Evolutionary conservation across 2,888 invertebrate species (phyloP), one percentile per base, ranked within the genome.

Genomic region (Apamea monoglypha): DNA sequence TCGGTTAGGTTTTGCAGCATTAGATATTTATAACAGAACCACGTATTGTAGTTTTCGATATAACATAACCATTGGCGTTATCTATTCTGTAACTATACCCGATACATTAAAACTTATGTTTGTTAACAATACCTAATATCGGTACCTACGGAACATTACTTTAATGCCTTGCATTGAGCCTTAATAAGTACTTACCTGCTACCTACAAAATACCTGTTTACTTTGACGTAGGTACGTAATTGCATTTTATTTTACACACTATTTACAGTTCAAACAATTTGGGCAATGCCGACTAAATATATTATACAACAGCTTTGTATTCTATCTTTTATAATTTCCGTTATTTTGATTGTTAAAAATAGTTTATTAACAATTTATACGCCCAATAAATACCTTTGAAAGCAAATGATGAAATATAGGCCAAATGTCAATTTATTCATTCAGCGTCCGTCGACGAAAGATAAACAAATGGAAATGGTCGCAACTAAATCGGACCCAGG

Each of bases 401-500:
- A 87, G 84, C 88, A 90, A 93, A 92, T 90, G 91, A 92, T 92
- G 89, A 91, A 89, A 83, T 83, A 88, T 90, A 91, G 89, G 89
- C 82, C 89, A 90, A 92, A 92, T 88, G 92, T 91, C 92, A 92
- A 91, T 91, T 92, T 94, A 94, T 92, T 94, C 91, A 94, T 94
- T 95, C 94, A 89, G 88, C 91, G 92, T 92, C 91, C 93, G 93
- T 94, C 92, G 92, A 85, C 90, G 86, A 88, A 93, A 94, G 92
- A 94, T 94, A 95, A 95, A 95, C 94, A 93, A 94, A 94, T 92
- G 93, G 93, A 93, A 94, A 94, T 93, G 93, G 94, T 92, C 93
- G 92, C 93, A 94, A 95, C 95, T 94, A 95, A 96, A 95, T 95
- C 94, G 92, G 92, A 92, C 91, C 92, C 94, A 94, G 95, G 95